Evolutionary conservation across 2,113 vertebrate genomes (phyloP).

Genomic region (Thermophis baileyi): DNA sequence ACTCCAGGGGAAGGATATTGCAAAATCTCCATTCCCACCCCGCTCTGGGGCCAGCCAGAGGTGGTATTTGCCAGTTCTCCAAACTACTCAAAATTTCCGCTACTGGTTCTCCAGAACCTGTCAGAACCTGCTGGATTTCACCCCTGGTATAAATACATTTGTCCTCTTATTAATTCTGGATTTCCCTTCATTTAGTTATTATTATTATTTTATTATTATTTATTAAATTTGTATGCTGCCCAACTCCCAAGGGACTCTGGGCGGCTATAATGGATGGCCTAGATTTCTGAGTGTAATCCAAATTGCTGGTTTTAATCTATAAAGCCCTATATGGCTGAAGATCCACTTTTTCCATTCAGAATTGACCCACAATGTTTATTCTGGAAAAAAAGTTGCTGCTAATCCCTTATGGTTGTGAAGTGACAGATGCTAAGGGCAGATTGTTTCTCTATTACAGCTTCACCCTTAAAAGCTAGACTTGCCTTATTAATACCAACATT

Average conservation of each 20-base stretch:
- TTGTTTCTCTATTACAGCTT: neutral
- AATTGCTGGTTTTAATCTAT: neutral
- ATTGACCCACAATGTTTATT: neutral
- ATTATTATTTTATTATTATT: too few relatives aligned
- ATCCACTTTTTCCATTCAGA: neutral
- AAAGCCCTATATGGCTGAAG: neutral
- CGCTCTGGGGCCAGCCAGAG: too few relatives aligned
- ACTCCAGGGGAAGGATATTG: too few relatives aligned
- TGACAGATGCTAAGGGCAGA: neutral
- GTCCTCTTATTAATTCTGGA: neutral
- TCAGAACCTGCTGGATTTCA: too few relatives aligned
- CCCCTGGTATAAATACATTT: neutral
- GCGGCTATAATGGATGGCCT: neutral
- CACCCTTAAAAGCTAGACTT: neutral
- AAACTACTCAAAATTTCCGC: too few relatives aligned
- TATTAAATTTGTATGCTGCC: too few relatives aligned
- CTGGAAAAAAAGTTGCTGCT: neutral
- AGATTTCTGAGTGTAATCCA: neutral
- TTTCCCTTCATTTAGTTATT: neutral
- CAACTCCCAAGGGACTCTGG: too few relatives aligned
- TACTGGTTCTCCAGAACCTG: too few relatives aligned
- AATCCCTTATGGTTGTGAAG: neutral
- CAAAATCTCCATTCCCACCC: too few relatives aligned
- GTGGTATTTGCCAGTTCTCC: too few relatives aligned
- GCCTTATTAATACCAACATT: neutral